A percentile compares a stretch with the other conserved stretches of the same genome.
Conservation (phyloP, 92 coral and sea anemone genomes). For the Desmophyllum pertusum region DNA sequence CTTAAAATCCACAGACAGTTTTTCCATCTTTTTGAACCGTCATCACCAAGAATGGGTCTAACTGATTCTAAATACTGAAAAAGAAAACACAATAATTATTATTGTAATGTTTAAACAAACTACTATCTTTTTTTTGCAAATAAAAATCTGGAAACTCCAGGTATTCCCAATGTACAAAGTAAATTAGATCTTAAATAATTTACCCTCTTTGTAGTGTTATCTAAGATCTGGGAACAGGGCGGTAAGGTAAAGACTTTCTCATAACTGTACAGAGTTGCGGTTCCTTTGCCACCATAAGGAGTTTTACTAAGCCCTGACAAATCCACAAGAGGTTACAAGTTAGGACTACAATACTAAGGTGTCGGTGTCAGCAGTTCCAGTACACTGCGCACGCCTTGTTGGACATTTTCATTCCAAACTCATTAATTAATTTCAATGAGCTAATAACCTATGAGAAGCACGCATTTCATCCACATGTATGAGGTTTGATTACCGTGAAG, state of each 20-base stretch:
- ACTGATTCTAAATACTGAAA: constrained; percentile 88
- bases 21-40: constrained; percentile 77
- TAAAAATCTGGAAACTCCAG: neutral
- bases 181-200: neutral
- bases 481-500: no score
- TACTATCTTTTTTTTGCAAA: no score
- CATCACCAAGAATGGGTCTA: constrained; percentile 78
- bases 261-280: constrained; percentile 85
- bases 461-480: no score
- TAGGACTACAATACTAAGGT: no score
- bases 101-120: no score
- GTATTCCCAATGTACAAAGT: neutral
- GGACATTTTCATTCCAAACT: no score
- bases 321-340: no score
- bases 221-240: constrained; percentile 90
- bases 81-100: neutral
- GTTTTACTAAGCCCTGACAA: constrained; percentile 80
- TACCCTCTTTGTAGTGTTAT: constrained; percentile 81
- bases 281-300: constrained; percentile 85
- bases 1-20: constrained; percentile 88
- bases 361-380: no score
- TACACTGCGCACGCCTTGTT: no score
- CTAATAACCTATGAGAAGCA: no score
- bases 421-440: no score
- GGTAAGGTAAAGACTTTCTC: constrained; percentile 86